Base-by-base conservation (phyloP, 2,888 invertebrate species). In the Latrodectus elegans region DNA sequence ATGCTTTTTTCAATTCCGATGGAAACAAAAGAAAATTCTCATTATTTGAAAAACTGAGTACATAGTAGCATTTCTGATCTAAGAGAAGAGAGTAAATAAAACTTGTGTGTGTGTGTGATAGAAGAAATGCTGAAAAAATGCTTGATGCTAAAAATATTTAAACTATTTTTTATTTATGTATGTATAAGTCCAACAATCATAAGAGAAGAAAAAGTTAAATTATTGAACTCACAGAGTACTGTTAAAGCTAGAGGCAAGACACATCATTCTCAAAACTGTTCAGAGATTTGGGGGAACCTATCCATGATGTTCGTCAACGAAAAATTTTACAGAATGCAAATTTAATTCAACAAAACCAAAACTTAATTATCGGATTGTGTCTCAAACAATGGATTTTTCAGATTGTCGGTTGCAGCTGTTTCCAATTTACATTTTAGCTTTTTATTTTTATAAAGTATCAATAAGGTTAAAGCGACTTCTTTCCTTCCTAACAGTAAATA, bases 301-400 rank as follows among this genome's bases (percentile, higher is more conserved):
- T 71, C 55, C 74, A 80, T 70, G 79, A 70, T 64, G 75, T 75
- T 51, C 49, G 68, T 74, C 79, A 79, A 85, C 75, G 79, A 68
- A 60, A 75, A 55, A 64, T 38, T 71, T 26, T 17, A 65, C 38
- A 55, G 67, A 77, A 87, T 81, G 81, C 81, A 87, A 87, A 87
- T 87, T 87, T 77, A 81, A 87, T 87, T 87, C 86, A 81, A 55
- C 55, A 65, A 87, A 87, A 80, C 77, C 77, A 77, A 87, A 86
- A 82, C 81, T 87, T 87, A 87, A 87, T 87, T 87, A 87, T 87
- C 86, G 86, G 86, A 73, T 87, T 76, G 86, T 65, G 77, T 72
- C 86, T 81, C 71, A 72, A 76, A 73, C 81, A 68, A 73, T 82
- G 67, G 71, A 77, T 60, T 87, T 82, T 60, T 82, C 81, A 80